Base-by-base conservation (phyloP, 2,888 invertebrate genomes). In the Cactoblastis cactorum region DNA sequence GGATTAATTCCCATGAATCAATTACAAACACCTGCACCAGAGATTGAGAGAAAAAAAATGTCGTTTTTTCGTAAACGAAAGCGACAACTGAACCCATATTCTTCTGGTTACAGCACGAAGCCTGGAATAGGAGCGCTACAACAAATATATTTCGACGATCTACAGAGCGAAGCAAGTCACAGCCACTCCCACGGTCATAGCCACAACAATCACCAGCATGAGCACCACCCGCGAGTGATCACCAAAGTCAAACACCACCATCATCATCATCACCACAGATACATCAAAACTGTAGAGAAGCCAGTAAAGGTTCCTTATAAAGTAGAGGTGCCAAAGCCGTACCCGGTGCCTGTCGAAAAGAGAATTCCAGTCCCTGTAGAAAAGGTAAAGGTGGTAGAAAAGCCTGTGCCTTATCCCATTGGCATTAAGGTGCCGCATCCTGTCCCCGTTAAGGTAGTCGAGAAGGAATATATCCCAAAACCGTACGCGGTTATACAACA, bases 191-290 rank as follows among this genome's bases (percentile, higher is more conserved):
- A 35, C n/a, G 68, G 28, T 5, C 43, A 43, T 76, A 54, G 61
- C 78, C 59, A 86, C 87, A 53, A 89, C 9, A 43, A 43, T 17
- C 43, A 43, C 15, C 43, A 43, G 17, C 43, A 43, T 17, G 28
- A 43, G 3, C 56, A 51, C 15, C 49, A 66, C 45, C 69, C 78
- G 33, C 74, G 67, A 52, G 68, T 77, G 54, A 61, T 79, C 59
- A 86, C 87, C 51, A 89, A 83, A 74, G 75, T 90, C 61, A 90
- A 92, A 68, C 92, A 92, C 62, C 93, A 92, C 63, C 93, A 92
- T 63, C 92, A 92, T 59, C 92, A 92, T 63, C 92, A 92, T 68
- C 92, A 92, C 65, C 93, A 92, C 67, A 91, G 91, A 74, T 92
- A 92, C 64, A 75, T 92, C 3, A 91, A 92, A 71, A 92, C 92